Percentiles rank a stretch among this genome's conserved stretches.
Conservation (phyloP, 1,140 invertebrate genomes). For the Dryas iulia region DNA sequence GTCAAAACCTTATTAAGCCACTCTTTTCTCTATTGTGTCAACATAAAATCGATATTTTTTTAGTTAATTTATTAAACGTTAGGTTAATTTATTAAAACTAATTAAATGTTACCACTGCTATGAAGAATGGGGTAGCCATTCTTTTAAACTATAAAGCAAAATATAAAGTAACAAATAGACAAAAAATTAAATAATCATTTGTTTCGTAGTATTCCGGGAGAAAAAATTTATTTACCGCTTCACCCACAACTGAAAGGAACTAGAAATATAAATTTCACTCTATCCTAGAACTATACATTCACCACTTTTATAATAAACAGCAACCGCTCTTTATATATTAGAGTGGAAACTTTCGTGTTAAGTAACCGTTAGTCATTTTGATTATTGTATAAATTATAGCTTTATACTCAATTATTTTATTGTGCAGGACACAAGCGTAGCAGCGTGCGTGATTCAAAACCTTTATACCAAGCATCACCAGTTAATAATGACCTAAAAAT, state of each 20-base stretch:
- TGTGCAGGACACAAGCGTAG: conserved; percentile 42
- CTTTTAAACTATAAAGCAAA: too few species aligned
- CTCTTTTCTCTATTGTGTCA: too few species aligned
- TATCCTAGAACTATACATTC: neutral
- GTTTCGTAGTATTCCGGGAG: neutral
- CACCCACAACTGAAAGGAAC: neutral
- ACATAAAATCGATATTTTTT: too few species aligned
- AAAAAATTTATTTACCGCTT: neutral
- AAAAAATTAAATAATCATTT: too few species aligned
- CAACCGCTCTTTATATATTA: conserved; percentile 40
- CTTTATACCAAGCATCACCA: conserved; percentile 36
- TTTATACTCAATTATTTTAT: conserved; percentile 63
- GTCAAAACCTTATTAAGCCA: too few species aligned
- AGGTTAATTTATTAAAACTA: too few species aligned
- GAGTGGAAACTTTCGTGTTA: conserved; percentile 63
- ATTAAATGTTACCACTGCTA: too few species aligned
- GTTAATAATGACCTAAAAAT: conserved; percentile 6
- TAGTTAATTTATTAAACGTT: too few species aligned
- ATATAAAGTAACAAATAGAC: too few species aligned
- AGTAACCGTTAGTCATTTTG: conserved; percentile 63
- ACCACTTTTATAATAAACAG: neutral
- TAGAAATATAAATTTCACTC: neutral
- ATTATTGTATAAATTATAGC: conserved; percentile 71
- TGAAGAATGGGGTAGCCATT: too few species aligned
- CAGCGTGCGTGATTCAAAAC: conserved; percentile 55